Conservation (phyloP, 2,113 vertebrate genomes). For the Urocolius indicus region DNA sequence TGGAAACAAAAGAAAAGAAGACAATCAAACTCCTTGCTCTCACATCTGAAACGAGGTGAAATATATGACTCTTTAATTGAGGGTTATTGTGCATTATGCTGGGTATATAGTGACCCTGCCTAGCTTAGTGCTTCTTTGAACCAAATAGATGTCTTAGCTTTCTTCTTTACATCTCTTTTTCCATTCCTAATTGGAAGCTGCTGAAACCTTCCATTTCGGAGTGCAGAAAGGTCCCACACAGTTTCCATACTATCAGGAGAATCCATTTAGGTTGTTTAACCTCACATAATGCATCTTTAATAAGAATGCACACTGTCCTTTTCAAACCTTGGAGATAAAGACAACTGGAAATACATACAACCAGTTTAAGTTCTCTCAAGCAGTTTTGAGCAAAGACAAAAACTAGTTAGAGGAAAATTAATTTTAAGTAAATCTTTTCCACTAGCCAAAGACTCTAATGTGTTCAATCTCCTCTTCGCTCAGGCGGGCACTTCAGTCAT, state of each 20-base stretch:
- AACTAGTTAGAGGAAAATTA: neutral
- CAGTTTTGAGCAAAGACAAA: neutral
- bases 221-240: neutral
- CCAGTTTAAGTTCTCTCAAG: neutral
- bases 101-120: neutral
- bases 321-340: neutral
- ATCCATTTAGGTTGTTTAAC: neutral
- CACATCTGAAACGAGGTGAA: neutral
- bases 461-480: neutral
- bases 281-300: neutral
- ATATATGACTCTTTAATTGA: neutral
- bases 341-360: neutral
- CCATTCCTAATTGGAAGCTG: neutral
- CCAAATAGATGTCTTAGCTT: neutral
- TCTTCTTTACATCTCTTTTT: neutral
- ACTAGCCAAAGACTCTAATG: accelerated
- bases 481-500: neutral
- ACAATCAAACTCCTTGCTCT: neutral
- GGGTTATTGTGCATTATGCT: neutral
- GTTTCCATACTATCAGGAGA: neutral
- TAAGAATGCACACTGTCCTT: neutral
- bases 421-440: neutral
- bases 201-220: neutral
- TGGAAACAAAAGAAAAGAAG: neutral
- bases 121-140: neutral